A percentile compares a stretch with the other conserved stretches of the same genome.
Evolutionary conservation across 2,113 vertebrate genomes (phyloP).

Genomic region (Myrmophylax atrothorax): DNA sequence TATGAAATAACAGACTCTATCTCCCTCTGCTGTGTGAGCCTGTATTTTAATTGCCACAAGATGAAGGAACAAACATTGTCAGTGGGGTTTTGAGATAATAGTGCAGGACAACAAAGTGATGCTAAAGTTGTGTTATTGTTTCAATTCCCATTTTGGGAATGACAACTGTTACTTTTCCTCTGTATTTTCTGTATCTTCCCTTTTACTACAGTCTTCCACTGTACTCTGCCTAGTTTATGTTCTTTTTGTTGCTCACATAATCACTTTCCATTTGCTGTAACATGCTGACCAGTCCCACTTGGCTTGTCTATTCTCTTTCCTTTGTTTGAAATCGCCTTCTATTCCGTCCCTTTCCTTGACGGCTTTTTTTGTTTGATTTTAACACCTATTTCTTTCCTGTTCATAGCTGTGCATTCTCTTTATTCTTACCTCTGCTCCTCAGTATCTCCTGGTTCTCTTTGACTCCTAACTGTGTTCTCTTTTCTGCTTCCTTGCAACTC

Average conservation of each 20-base stretch:
- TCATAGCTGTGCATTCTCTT: neutral
- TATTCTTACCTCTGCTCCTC: neutral
- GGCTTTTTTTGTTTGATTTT: neutral
- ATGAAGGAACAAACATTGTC: neutral
- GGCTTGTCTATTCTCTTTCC: neutral
- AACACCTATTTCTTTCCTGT: neutral
- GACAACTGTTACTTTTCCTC: neutral
- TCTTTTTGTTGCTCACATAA: neutral
- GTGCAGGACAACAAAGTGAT: neutral
- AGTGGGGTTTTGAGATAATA: neutral
- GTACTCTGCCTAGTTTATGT: neutral
- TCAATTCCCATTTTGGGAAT: neutral
- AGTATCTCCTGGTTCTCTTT: neutral
- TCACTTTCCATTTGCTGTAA: neutral
- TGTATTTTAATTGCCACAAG: neutral
- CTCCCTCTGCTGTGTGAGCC: fast-evolving
- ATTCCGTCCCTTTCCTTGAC: neutral
- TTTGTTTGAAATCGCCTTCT: neutral
- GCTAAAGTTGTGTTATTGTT: neutral
- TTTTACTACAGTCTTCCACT: neutral
- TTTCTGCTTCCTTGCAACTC: neutral
- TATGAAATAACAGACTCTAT: neutral
- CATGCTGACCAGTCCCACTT: neutral
- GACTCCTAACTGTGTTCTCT: neutral
- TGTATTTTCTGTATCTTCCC: neutral